Evolutionary conservation across 2,113 vertebrate genomes (phyloP).

Genomic region (Panthera tigris): DNA sequence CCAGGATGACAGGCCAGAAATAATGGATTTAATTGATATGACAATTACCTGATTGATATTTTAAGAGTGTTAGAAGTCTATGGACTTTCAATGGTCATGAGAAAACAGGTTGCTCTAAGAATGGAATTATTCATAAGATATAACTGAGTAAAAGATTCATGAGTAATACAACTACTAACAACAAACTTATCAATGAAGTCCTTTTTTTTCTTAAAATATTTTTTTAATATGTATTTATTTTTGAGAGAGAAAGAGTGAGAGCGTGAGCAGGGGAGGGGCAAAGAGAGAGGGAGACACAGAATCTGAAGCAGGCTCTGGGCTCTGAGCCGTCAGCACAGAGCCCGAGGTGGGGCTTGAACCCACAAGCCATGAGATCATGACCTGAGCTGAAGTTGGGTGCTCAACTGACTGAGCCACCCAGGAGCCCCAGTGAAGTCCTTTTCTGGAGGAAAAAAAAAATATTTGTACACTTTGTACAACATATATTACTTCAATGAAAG

Average conservation of each 20-base stretch:
- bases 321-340: too few species aligned
- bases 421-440: not conserved
- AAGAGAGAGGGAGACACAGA: too few species aligned
- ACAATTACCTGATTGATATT: not conserved
- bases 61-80: not conserved
- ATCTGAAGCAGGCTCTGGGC: too few species aligned
- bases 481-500: not conserved
- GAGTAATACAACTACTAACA: not conserved
- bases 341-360: too few species aligned
- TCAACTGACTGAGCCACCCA: too few species aligned
- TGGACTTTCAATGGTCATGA: not conserved
- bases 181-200: not conserved
- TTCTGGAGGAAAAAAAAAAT: not conserved
- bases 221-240: too few species aligned
- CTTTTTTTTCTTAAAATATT: not conserved
- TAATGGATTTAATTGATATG: not conserved
- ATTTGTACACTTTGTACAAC: not conserved
- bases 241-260: too few species aligned
- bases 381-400: too few species aligned
- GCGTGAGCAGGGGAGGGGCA: too few species aligned
- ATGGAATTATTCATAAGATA: not conserved
- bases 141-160: not conserved
- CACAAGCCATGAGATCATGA: too few species aligned
- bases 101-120: not conserved
- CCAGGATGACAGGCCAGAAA: not conserved